Base-by-base conservation (phyloP, 2,888 invertebrate species). In the Scaptodrosophila latifasciaeformis region DNA sequence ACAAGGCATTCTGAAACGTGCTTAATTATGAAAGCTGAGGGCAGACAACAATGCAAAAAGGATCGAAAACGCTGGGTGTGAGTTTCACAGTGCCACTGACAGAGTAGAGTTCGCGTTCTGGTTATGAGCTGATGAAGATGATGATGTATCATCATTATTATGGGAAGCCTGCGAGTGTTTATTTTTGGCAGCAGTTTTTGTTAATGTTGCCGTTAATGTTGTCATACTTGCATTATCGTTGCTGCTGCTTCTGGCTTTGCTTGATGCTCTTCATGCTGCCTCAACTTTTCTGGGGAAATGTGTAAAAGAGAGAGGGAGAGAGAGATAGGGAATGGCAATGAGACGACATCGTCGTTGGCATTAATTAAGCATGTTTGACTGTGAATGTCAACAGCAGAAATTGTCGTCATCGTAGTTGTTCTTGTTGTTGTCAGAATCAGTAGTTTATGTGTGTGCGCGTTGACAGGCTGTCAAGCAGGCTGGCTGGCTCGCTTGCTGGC, bases 321-420 rank as follows among this genome's bases (percentile, higher is more conserved):
- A n/a, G n/a, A n/a, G n/a, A n/a, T n/a, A n/a, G n/a, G n/a, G n/a
- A 37, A 10, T 6, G 21, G 15, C 43, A 29, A 13, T 43, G 63
- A 68, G 63, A 63, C 60, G 69, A 52, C 51, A 54, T 52, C 49
- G 50, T 52, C 65, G 58, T 67, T 75, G 79, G 77, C 79, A 75
- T 81, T 79, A 81, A 79, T 79, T 79, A 81, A 81, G 79, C 79
- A 71, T 79, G 77, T 79, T 79, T 78, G 74, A 75, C 72, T 75
- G 75, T 52, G 76, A 78, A 80, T 80, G 76, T 78, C 78, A 78
- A 77, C 80, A 71, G 63, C 77, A 75, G 70, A n/a, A 30, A 57
- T 54, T 65, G 54, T 57, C 47, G 54, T 48, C 37, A 27, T 46
- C 43, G 35, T 50, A 48, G 44, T 34, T 51, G 27, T 29, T 10